Percentiles rank a stretch among this genome's conserved stretches.
Evolutionary conservation across 2,113 vertebrate genomes (phyloP).

Genomic region (Nycticorax nycticorax): DNA sequence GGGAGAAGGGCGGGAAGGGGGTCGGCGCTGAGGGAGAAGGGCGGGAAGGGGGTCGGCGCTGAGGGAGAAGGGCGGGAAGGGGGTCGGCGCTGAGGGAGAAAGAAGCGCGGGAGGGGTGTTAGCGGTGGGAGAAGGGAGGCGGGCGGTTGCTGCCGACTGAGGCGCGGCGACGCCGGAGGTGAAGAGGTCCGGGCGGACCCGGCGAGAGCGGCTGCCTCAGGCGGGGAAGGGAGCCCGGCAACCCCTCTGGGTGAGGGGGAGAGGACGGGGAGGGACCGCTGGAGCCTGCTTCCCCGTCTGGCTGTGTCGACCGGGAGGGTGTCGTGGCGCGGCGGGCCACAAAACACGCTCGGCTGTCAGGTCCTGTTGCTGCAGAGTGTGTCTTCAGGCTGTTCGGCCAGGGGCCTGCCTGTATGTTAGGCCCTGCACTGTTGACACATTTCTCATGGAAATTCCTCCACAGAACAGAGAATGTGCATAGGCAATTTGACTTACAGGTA

Average conservation of each 20-base stretch:
- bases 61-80: no score
- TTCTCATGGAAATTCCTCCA: neutral
- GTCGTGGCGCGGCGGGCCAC: fast-evolving
- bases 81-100: no score
- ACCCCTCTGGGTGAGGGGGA: fast-evolving
- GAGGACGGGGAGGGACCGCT: fast-evolving
- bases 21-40: neutral
- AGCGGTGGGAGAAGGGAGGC: neutral
- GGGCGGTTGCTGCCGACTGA: fast-evolving
- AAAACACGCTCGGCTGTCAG: no score
- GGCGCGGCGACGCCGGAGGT: fast-evolving
- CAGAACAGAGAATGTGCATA: neutral
- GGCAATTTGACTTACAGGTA: neutral
- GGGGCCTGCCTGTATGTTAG: fast-evolving
- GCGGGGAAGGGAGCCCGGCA: no score
- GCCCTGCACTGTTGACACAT: neutral
- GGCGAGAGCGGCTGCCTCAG: fast-evolving
- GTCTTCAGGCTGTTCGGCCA: fast-evolving
- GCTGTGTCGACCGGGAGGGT: neutral
- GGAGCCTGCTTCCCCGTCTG: fast-evolving
- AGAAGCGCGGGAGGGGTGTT: no score
- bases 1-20: no score
- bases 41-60: no score
- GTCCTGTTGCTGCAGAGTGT: fast-evolving
- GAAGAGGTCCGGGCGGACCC: fast-evolving